phyloP scores from a whole-genome alignment of 2,888 invertebrate species.

The Hermaeophaga mercurialis region DNA sequence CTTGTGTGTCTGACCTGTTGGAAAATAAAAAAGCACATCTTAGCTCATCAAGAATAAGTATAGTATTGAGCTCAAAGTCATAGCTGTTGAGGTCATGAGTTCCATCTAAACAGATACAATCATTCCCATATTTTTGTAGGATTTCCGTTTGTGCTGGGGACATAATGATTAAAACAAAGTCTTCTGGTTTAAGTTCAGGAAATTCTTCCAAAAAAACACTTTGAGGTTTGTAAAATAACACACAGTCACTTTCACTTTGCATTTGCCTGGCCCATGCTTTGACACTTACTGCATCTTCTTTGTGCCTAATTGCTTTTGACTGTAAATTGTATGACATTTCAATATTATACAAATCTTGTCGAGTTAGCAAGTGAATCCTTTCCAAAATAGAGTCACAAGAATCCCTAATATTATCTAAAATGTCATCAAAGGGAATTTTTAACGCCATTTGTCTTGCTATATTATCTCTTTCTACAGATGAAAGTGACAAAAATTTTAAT shows the following conservation, averaged over 20 bases:
- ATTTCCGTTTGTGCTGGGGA: conserved; percentile 39
- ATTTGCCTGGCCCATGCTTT: conserved; percentile 33
- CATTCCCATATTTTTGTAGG: conserved; percentile 38
- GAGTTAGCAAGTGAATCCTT: neutral
- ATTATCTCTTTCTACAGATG: too few species aligned
- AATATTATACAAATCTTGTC: neutral
- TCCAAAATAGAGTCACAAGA: neutral
- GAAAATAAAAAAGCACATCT: conserved; percentile 37
- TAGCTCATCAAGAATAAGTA: conserved; percentile 38
- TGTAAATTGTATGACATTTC: neutral
- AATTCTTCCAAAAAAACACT: conserved; percentile 21
- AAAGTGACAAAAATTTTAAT: neutral
- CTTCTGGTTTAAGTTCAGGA: conserved; percentile 35
- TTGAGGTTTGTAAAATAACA: conserved; percentile 39
- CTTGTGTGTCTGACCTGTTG: conserved; percentile 33
- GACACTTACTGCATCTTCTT: conserved; percentile 27
- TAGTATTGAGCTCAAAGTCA: conserved; percentile 37
- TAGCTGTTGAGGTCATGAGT: conserved; percentile 39
- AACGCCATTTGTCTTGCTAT: too few species aligned
- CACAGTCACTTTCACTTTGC: conserved; percentile 13
- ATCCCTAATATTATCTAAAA: neutral
- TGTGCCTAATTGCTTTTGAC: neutral
- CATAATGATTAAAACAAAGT: conserved; percentile 44
- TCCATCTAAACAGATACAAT: conserved; percentile 42
- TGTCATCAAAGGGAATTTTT: too few species aligned